Evolutionary conservation across 2,888 invertebrate genomes (phyloP).

Genomic region (Trimorus sp.): DNA sequence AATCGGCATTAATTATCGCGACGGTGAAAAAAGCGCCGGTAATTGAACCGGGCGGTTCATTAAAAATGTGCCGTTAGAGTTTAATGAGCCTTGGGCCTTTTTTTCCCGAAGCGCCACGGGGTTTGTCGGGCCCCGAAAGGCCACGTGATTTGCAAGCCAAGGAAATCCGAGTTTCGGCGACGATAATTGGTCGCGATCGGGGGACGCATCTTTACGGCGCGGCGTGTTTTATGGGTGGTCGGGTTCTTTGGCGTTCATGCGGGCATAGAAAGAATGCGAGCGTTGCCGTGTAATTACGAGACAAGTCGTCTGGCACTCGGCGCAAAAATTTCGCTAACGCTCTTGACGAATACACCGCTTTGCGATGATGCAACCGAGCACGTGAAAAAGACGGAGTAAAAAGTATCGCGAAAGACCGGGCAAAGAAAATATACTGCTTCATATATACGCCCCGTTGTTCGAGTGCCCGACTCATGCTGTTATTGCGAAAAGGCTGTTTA

Average conservation of each 20-base stretch:
- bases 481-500: conserved; percentile 33
- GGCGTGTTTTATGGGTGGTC: conserved; percentile 57
- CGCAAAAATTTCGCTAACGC: conserved; percentile 58
- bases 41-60: no score
- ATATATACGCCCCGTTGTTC: conserved; percentile 19
- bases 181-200: no score
- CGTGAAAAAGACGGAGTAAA: conserved; percentile 56
- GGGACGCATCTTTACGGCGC: conserved; percentile 36
- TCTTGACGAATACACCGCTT: conserved; percentile 54
- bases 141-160: no score
- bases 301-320: conserved; percentile 57
- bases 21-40: background rate
- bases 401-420: conserved; percentile 40
- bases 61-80: conserved; percentile 10
- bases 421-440: conserved; percentile 41
- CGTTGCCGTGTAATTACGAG: conserved; percentile 56
- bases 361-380: conserved; percentile 51
- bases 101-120: no score
- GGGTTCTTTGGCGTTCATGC: conserved; percentile 53
- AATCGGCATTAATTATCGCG: conserved; percentile 32
- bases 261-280: conserved; percentile 58
- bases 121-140: background rate
- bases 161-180: no score
- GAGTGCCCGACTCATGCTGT: conserved; percentile 19
- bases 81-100: background rate